These are phyloP conservation scores for Pterostichus madidus DNA, from an alignment of 2,888 invertebrate genomes.

Conservation along the genomic window DNA sequence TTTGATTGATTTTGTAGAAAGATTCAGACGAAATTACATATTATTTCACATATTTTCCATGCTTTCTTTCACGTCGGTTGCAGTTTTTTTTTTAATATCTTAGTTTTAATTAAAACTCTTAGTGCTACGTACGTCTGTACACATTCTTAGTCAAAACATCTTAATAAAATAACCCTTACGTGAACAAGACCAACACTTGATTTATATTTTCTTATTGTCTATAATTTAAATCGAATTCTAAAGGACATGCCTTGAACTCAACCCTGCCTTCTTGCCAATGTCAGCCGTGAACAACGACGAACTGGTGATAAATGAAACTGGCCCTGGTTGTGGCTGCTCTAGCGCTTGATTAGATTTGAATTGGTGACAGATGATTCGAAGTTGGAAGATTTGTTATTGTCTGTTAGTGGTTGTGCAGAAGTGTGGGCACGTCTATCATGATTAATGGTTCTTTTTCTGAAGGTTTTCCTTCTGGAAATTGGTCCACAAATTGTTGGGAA, in stretches of 20 bases:
- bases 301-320: conserved; percentile 42
- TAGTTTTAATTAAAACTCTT: too few relatives aligned
- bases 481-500: too few relatives aligned
- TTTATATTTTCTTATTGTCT: not conserved
- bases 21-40: too few relatives aligned
- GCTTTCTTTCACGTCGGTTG: too few relatives aligned
- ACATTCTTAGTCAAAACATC: too few relatives aligned
- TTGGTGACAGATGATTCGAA: conserved; percentile 28
- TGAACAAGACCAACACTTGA: not conserved
- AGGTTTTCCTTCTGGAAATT: not conserved
- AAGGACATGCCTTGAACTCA: not conserved
- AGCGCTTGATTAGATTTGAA: conserved; percentile 46
- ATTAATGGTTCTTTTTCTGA: conserved; percentile 14
- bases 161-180: too few relatives aligned
- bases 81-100: too few relatives aligned
- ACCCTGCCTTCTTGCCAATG: not conserved
- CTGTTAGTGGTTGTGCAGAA: not conserved
- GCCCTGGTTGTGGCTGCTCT: not conserved
- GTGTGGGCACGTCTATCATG: not conserved
- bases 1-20: too few relatives aligned
- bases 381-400: conserved; percentile 16
- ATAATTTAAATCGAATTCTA: not conserved
- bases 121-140: too few relatives aligned
- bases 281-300: conserved; percentile 10
- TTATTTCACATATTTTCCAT: too few relatives aligned